Conservation (phyloP, 2,113 vertebrate genomes). For the Nannobrachium achirus region DNA sequence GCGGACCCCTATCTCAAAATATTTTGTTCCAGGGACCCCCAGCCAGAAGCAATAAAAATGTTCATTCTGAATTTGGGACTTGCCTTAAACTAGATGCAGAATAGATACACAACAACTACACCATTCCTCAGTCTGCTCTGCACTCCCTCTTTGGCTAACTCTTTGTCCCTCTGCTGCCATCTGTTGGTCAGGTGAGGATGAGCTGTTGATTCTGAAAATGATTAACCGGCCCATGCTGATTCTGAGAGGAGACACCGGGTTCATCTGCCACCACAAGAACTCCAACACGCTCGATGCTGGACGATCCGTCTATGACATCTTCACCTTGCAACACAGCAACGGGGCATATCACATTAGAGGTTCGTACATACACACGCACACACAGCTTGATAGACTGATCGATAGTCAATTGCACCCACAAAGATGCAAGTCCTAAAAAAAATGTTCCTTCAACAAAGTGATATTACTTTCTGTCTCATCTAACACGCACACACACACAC, state of each 20-base stretch:
- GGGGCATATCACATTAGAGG: constrained; percentile 95
- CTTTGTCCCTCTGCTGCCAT: neutral
- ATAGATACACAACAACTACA: no score
- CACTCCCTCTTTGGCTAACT: neutral
- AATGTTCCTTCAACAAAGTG: neutral
- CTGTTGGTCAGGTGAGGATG: constrained; percentile 83
- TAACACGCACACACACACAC: neutral
- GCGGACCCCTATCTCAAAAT: no score
- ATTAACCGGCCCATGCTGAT: constrained; percentile 95
- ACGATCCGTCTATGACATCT: constrained; percentile 92
- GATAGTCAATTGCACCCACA: no score
- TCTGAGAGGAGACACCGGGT: constrained; percentile 91
- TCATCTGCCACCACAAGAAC: constrained; percentile 90
- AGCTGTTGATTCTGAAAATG: constrained; percentile 90
- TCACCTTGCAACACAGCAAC: constrained; percentile 88
- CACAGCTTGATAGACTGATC: neutral
- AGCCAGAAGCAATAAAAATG: no score
- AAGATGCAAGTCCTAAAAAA: no score
- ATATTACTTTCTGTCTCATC: no score
- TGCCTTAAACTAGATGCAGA: no score
- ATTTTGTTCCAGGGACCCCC: no score
- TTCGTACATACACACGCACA: constrained; percentile 49
- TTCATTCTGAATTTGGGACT: no score
- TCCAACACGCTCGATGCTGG: constrained; percentile 93
- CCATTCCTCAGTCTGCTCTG: neutral